Percentiles rank a stretch among this genome's conserved stretches.
Conservation (phyloP, 2,113 vertebrate species). For the Ictalurus punctatus region DNA sequence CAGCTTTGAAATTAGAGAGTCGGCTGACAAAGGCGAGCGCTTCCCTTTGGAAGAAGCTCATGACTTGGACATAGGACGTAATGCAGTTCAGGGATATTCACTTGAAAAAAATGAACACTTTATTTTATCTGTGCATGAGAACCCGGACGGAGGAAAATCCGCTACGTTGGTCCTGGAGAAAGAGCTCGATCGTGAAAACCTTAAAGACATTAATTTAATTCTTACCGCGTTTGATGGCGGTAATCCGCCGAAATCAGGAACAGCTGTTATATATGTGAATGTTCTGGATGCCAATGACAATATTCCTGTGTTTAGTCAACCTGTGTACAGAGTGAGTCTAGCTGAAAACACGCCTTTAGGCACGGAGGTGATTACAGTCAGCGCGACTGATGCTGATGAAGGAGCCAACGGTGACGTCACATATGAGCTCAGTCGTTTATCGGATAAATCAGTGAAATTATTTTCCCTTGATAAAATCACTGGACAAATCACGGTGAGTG, state of each 20-base stretch:
- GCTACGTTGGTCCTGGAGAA: background rate
- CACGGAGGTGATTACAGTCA: conserved; percentile 8
- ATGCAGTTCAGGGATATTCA: conserved; percentile 60
- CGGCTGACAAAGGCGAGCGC: conserved; percentile 59
- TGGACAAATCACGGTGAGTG: conserved; percentile 9
- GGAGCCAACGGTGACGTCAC: conserved; percentile 8
- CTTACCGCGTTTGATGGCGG: conserved; percentile 1
- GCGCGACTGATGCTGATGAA: conserved; percentile 5
- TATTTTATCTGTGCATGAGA: conserved; percentile 13
- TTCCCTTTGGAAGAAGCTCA: conserved; percentile 65
- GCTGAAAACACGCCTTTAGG: conserved; percentile 12
- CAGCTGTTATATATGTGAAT: background rate
- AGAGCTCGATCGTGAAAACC: background rate
- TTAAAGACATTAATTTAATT: background rate
- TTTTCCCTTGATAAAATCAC: background rate
- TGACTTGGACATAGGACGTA: conserved; percentile 70
- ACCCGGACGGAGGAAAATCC: background rate
- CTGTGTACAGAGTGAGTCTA: conserved; percentile 6
- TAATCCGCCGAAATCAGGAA: background rate
- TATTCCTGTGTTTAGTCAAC: conserved; percentile 4
- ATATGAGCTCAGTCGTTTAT: background rate
- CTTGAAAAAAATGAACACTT: conserved; percentile 48
- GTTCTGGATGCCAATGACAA: conserved; percentile 16
- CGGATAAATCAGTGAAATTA: background rate
- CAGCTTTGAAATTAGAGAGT: conserved; percentile 65